phyloP scores from a whole-genome alignment of 2,797 vertebrate genomes.

The Labroides dimidiatus region DNA sequence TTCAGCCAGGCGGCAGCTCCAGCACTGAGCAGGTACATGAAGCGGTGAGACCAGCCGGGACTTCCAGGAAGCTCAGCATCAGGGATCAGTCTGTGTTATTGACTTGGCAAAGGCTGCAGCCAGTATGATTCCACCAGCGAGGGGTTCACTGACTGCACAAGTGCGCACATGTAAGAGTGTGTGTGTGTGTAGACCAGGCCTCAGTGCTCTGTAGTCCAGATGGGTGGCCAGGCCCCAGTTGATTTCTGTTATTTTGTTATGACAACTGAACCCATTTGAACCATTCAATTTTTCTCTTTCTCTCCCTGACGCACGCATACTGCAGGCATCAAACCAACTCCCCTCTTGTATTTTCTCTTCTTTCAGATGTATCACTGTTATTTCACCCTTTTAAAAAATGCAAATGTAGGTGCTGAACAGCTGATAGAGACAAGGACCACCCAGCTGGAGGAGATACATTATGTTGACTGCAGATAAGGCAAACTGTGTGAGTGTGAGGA shows the following conservation, averaged over 20 bases:
- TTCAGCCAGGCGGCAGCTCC: constrained; percentile 53
- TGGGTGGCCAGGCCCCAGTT: constrained; percentile 76
- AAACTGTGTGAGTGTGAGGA: constrained; percentile 60
- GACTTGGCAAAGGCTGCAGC: constrained; percentile 76
- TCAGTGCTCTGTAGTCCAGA: constrained; percentile 72
- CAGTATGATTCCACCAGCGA: constrained; percentile 73
- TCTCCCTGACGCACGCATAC: constrained; percentile 36
- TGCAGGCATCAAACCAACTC: constrained; percentile 33
- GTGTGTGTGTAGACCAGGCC: constrained; percentile 52
- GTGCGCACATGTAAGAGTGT: constrained; percentile 36
- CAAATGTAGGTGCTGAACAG: constrained; percentile 72
- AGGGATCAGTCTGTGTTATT: constrained; percentile 80
- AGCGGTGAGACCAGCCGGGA: constrained; percentile 61
- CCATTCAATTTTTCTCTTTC: constrained; percentile 34
- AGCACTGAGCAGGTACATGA: constrained; percentile 64
- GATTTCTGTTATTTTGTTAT: constrained; percentile 76
- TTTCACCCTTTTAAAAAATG: constrained; percentile 72
- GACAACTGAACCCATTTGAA: constrained; percentile 77
- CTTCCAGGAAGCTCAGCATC: constrained; percentile 76
- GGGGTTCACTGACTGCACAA: constrained; percentile 68
- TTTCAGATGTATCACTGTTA: constrained; percentile 57
- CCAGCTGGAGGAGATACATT: constrained; percentile 67
- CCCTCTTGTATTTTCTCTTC: constrained; percentile 22
- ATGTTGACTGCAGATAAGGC: constrained; percentile 75
- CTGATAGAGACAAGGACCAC: constrained; percentile 71